Percentiles rank a stretch among this genome's conserved stretches.
Conservation (phyloP, 2,113 vertebrate species). For the Nipponia nippon region DNA sequence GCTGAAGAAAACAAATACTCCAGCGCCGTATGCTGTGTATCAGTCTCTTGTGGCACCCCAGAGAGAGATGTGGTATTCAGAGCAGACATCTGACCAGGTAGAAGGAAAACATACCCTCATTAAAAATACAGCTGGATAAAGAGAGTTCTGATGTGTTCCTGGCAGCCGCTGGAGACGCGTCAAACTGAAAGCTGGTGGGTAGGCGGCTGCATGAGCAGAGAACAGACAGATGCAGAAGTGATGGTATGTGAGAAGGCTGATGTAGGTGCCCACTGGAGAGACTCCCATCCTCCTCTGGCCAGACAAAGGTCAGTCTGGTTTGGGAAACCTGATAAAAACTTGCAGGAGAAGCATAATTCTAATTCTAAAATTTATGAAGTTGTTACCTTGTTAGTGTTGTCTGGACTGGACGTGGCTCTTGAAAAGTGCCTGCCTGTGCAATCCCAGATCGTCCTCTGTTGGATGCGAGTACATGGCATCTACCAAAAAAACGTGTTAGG, state of each 20-base stretch:
- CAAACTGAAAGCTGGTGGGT: too few species aligned
- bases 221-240: background rate
- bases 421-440: rapidly evolving
- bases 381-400: background rate
- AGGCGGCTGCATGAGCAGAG: rapidly evolving
- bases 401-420: background rate
- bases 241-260: rapidly evolving
- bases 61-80: background rate
- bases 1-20: background rate
- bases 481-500: too few species aligned
- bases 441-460: rapidly evolving
- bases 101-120: background rate
- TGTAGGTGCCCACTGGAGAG: background rate
- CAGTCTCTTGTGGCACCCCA: background rate
- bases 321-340: background rate
- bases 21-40: background rate
- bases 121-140: background rate
- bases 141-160: background rate
- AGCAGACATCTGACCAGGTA: background rate
- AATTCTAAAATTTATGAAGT: background rate
- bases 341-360: background rate
- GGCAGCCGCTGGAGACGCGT: background rate
- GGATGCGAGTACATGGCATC: rapidly evolving
- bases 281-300: background rate
- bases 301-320: background rate